Conservation (phyloP, 2,113 vertebrate genomes). For the Montifringilla adamsi region DNA sequence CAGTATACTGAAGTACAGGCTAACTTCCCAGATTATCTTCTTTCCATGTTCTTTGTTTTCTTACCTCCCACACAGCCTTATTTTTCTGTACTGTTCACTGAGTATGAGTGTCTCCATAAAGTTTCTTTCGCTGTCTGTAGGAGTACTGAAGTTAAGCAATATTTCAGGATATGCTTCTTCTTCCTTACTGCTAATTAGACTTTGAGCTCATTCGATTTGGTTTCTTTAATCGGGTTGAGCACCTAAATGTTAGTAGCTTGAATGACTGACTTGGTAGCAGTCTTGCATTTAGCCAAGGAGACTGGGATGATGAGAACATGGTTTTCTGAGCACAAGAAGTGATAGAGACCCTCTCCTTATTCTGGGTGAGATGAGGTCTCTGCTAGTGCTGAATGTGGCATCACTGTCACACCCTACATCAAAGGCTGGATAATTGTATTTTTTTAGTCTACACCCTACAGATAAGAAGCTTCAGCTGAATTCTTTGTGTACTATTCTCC, state of each 20-base stretch:
- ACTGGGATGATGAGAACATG: not conserved
- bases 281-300: not conserved
- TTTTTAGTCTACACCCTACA: not conserved
- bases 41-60: not conserved
- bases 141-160: not conserved
- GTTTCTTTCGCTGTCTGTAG: not conserved
- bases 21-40: not conserved
- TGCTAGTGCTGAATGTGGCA: not conserved
- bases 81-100: not conserved
- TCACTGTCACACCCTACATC: not conserved
- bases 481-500: not conserved
- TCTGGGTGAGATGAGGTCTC: not conserved
- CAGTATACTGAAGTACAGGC: not conserved
- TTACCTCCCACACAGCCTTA: not conserved
- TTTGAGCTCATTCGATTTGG: accelerated
- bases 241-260: not conserved
- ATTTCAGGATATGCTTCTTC: not conserved
- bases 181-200: not conserved
- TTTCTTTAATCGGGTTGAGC: not conserved
- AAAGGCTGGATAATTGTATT: not conserved
- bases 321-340: not conserved
- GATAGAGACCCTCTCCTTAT: not conserved
- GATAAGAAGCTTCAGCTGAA: not conserved
- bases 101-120: not conserved
- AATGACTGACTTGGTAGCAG: not conserved